Base-by-base conservation (phyloP, 1,140 invertebrate genomes). In the Drosophila watanabei region DNA sequence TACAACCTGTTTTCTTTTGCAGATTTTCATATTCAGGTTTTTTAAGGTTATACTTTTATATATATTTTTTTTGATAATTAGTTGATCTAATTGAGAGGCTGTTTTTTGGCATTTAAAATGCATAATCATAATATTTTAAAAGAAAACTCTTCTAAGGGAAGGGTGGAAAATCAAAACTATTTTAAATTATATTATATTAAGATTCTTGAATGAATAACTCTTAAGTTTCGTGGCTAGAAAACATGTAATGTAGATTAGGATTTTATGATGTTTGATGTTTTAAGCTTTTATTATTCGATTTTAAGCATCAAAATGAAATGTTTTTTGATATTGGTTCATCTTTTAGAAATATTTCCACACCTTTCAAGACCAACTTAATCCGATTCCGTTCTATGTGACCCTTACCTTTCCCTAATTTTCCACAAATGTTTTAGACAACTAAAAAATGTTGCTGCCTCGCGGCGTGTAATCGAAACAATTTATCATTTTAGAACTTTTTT, bases 401-500 rank as follows among this genome's bases (percentile, higher is more conserved):
- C 24, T 14, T 33, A n/a, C 33, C 35, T 32, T 48, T 32, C 32
- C 65, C 20, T 48, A 49, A 48, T 46, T 63, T 24, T 18, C 24
- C 10, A 11, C 8, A 57, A 49, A 54, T 33, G 45, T 52, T 52
- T 58, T 11, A 10, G 11, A 18, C 14, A 46, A 57, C 35, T 57
- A 70, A 70, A 71, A 64, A 41, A 60, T 61, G 24, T 32, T 11
- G 4, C 32, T 43, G 14, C 16, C 46, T 7, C 37, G 54, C 56
- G 35, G 71, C 56, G 45, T 73, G 54, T 49, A 80, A 82, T 65
- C 54, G 51, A 59, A 80, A 51, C 56, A 2, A 89, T 88, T 88
- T 84, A 60, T 84, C 85, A 89, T 88, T 88, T 87, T 70, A 71
- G 65, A 79, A 84, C 56, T 45, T 78, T 24, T 30, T 49, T 49